A percentile compares a stretch with the other conserved stretches of the same genome.
Conservation (phyloP, 2,797 vertebrate genomes). For the Mormyrops boulengeri region DNA sequence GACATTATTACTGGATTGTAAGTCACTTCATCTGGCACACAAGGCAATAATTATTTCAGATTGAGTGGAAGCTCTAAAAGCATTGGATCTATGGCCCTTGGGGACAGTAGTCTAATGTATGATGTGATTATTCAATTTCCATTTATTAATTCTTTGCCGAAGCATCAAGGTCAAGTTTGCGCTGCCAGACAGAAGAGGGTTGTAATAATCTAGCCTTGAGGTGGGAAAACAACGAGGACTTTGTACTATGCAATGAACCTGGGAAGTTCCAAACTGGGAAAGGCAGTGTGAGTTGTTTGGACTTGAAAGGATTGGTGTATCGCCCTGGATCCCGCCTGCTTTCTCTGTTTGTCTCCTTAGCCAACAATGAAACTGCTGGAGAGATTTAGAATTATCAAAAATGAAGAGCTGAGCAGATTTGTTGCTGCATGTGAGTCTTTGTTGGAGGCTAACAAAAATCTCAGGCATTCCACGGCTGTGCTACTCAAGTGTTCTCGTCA, state of each 20-base stretch:
- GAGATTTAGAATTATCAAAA: background rate
- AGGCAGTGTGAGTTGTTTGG: background rate
- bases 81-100: background rate
- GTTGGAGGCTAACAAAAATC: background rate
- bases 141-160: slow-evolving; percentile 10
- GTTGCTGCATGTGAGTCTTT: background rate
- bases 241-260: background rate
- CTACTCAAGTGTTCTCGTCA: background rate
- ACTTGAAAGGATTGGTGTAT: background rate
- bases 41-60: background rate
- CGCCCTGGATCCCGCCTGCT: background rate
- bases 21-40: background rate
- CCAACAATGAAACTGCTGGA: background rate
- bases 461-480: background rate
- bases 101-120: background rate
- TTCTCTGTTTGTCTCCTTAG: background rate
- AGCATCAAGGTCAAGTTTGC: slow-evolving; percentile 1
- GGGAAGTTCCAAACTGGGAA: background rate
- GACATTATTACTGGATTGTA: background rate
- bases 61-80: background rate
- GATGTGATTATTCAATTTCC: slow-evolving; percentile 13
- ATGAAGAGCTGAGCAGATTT: background rate
- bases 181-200: background rate
- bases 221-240: background rate
- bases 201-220: background rate